Evolutionary conservation across 1,140 invertebrate species (phyloP).

Genomic region (Elymnias hypermnestra): DNA sequence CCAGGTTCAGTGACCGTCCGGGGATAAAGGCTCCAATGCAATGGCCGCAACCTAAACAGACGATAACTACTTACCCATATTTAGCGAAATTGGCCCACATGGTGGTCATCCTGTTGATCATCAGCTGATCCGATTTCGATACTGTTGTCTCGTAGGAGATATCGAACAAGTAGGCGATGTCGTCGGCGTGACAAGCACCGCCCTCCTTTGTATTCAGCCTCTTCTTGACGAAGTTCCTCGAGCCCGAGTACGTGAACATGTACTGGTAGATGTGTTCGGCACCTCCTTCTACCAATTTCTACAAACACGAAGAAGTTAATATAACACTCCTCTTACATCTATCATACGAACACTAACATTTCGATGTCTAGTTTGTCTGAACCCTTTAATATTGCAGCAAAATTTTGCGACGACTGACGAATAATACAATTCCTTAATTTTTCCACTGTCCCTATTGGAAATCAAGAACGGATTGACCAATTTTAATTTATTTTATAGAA

Average conservation of each 20-base stretch:
- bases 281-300: no score
- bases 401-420: no score
- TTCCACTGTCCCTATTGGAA: no score
- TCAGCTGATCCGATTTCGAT: conserved; percentile 25
- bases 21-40: not conserved
- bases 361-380: no score
- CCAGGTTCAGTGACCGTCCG: no score
- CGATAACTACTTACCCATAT: conserved; percentile 28
- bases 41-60: not conserved
- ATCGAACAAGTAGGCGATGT: conserved; percentile 36
- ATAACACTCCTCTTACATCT: no score
- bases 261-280: conserved; percentile 27
- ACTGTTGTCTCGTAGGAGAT: conserved; percentile 17
- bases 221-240: conserved; percentile 22
- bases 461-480: no score
- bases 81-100: conserved; percentile 40
- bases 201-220: conserved; percentile 12
- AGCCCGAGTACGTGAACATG: conserved; percentile 34
- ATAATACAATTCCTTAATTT: no score
- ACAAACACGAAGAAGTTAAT: no score
- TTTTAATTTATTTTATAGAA: no score
- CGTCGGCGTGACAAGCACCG: conserved; percentile 33
- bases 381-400: no score
- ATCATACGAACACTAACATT: no score
- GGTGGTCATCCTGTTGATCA: conserved; percentile 33